Conservation (phyloP, 2,113 vertebrate genomes). For the Phrynosoma platyrhinos region DNA sequence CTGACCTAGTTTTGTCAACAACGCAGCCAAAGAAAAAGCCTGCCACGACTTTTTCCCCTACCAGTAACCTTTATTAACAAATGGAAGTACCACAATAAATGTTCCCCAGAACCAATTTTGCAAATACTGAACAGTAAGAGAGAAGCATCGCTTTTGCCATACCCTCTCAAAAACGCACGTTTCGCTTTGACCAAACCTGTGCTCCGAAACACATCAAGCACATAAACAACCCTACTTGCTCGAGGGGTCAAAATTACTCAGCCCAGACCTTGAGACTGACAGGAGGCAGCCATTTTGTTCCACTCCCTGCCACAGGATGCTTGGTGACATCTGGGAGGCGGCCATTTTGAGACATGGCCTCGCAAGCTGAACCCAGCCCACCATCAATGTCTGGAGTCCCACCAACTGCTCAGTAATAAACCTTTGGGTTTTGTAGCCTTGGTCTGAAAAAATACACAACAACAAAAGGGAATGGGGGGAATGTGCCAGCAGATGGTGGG, state of each 20-base stretch:
- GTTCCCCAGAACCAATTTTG: neutral
- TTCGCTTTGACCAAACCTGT: neutral
- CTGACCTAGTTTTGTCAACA: neutral
- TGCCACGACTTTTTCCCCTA: no score
- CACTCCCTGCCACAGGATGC: neutral
- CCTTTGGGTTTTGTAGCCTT: no score
- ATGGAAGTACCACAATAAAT: neutral
- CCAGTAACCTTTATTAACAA: conserved; percentile 32
- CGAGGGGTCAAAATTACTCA: neutral
- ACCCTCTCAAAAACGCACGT: neutral
- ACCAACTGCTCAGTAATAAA: neutral
- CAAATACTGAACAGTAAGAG: conserved; percentile 18
- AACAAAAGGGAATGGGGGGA: neutral
- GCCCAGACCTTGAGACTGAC: no score
- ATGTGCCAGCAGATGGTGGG: neutral
- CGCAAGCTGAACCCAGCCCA: no score
- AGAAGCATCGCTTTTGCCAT: neutral
- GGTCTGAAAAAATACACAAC: no score
- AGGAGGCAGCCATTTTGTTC: neutral
- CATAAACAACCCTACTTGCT: neutral
- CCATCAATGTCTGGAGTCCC: neutral
- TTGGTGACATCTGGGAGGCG: fast-evolving
- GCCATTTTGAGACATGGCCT: neutral
- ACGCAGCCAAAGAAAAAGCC: neutral
- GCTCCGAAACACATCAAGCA: neutral